These are phyloP conservation scores for Pteropus alecto DNA, from an alignment of 2,113 vertebrate genomes.

Conservation along the genomic window DNA sequence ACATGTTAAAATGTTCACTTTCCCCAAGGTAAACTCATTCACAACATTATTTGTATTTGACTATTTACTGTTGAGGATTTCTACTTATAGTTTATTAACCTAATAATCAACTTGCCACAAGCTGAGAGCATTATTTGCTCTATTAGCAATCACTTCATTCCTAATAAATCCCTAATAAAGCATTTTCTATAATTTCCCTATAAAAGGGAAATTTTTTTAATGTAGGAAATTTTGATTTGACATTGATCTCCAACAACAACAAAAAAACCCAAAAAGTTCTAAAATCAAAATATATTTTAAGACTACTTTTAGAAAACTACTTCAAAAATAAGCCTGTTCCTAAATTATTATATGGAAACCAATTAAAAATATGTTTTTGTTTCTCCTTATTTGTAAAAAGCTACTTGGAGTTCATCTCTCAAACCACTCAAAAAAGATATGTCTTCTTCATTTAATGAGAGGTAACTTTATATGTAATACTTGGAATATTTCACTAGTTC, in stretches of 20 bases:
- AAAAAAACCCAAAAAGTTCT: neutral
- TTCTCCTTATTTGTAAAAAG: neutral
- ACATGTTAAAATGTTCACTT: neutral
- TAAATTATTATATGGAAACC: neutral
- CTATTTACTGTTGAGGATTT: neutral
- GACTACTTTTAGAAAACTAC: neutral
- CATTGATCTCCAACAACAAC: neutral
- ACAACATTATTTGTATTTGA: conserved; percentile 8
- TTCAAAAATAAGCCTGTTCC: neutral
- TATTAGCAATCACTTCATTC: neutral
- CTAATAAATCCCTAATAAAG: neutral
- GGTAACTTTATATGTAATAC: neutral
- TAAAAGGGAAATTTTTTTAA: neutral
- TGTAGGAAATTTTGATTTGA: neutral
- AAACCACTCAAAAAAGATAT: neutral
- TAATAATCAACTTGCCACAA: neutral
- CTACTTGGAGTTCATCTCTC: neutral
- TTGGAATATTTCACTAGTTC: neutral
- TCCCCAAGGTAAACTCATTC: neutral
- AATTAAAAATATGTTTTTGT: neutral
- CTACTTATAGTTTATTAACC: neutral
- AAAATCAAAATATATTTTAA: conserved; percentile 4
- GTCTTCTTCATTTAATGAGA: neutral
- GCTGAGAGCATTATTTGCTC: neutral
- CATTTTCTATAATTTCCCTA: neutral